Conservation (phyloP, 2,113 vertebrate genomes). For the Micromys minutus region DNA sequence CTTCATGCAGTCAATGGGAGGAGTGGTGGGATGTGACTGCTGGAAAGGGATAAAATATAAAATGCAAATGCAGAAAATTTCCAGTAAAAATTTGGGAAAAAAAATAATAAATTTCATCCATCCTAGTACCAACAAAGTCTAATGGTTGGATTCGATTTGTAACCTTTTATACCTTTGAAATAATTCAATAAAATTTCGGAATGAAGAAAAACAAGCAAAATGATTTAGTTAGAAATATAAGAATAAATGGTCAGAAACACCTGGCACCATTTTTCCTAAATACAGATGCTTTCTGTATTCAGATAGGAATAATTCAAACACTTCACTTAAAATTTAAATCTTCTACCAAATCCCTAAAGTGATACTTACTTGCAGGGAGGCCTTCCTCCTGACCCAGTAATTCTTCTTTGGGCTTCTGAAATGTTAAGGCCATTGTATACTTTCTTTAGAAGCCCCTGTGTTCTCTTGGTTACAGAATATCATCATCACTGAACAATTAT, state of each 20-base stretch:
- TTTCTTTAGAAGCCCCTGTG: neutral
- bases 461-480: neutral
- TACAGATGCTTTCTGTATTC: neutral
- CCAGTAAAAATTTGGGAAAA: too few relatives aligned
- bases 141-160: neutral
- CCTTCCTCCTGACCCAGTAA: neutral
- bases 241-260: neutral
- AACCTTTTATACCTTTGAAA: neutral
- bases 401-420: neutral
- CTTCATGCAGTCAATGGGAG: too few relatives aligned
- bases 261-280: neutral
- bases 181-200: neutral
- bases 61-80: too few relatives aligned
- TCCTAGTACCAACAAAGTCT: neutral
- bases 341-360: neutral
- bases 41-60: too few relatives aligned
- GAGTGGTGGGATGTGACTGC: too few relatives aligned
- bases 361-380: neutral
- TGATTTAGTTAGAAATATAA: neutral
- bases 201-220: neutral
- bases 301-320: neutral
- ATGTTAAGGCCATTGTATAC: neutral
- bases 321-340: neutral
- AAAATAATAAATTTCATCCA: neutral
- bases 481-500: neutral